Base-by-base conservation (phyloP, 2,797 vertebrate species). In the Botia kubotai region DNA sequence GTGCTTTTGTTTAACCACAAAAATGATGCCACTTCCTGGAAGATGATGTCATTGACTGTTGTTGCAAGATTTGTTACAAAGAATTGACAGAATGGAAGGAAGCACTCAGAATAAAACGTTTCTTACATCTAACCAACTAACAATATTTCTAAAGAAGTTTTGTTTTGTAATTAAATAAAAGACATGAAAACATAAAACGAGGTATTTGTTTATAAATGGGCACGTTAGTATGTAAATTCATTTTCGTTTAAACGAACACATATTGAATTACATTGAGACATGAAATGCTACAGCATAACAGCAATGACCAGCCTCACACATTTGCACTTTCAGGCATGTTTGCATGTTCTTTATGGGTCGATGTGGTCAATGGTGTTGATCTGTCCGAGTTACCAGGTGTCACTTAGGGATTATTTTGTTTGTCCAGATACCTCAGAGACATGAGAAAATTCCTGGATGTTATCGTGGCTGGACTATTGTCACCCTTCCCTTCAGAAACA, bases 391-490 rank as follows among this genome's bases (percentile, higher is more conserved):
- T 89, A 93, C 93, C 90, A 93, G 90, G 93, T 92, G 87, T 83
- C 86, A 86, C 83, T 82, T 82, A 50, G 84, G 80, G 86, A 73
- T 87, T 87, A 88, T 87, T 90, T 93, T 93, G 91, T 94, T 91
- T 86, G 86, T 78, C 72, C 82, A 12, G 57, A 84, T 83, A 82
- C 46, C 80, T 75, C 70, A 58, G 48, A 88, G 83, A 85, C 79
- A 85, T 81, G 75, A 86, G 85, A 89, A 89, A 87, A 85, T 91
- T 94, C 91, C 91, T 91, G 90, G 85, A 88, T 89, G 88, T 92
- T 91, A 93, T 94, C 92, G 87, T 73, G 69, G 63, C 86, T 58
- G 90, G 89, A 91, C 90, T 92, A 92, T 91, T 93, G 87, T 88
- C 90, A 88, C 88, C 87, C 85, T 86, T 91, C 91, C 90, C 89